Percentiles rank a stretch among this genome's conserved stretches.
These are phyloP conservation scores for Corythoichthys haematopterus DNA, from an alignment of 2,113 vertebrate species.

Conservation along the genomic window DNA sequence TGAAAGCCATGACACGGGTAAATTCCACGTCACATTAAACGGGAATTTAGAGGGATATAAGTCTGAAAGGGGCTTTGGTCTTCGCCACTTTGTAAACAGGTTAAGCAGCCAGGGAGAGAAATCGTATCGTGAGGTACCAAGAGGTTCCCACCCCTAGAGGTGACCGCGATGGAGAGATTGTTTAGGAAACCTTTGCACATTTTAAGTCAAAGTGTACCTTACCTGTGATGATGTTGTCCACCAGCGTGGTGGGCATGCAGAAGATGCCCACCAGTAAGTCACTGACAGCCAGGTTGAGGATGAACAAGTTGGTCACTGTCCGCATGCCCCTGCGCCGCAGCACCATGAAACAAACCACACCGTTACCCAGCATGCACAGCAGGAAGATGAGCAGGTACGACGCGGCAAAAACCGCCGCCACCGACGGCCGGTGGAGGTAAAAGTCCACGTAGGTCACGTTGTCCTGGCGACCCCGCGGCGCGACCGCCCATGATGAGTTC, in stretches of 20 bases:
- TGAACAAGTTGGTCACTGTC: slow-evolving; percentile 91
- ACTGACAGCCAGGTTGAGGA: slow-evolving; percentile 88
- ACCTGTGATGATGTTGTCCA: slow-evolving; percentile 94
- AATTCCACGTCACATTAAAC: too few relatives aligned
- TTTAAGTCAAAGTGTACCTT: slow-evolving; percentile 9
- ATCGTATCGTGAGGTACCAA: too few relatives aligned
- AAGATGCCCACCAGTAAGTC: slow-evolving; percentile 93
- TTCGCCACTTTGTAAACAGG: too few relatives aligned
- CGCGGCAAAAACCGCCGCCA: slow-evolving; percentile 80
- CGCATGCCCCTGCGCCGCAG: slow-evolving; percentile 80
- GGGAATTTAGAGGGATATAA: too few relatives aligned
- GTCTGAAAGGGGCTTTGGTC: too few relatives aligned
- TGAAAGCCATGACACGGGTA: too few relatives aligned
- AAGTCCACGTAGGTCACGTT: slow-evolving; percentile 83
- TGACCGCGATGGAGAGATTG: too few relatives aligned
- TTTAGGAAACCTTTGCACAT: too few relatives aligned
- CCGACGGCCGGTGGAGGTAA: slow-evolving; percentile 80
- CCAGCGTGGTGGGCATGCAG: slow-evolving; percentile 89
- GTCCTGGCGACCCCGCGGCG: slow-evolving; percentile 32
- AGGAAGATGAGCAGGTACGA: slow-evolving; percentile 90
- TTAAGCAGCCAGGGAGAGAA: too few relatives aligned
- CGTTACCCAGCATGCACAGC: slow-evolving; percentile 86
- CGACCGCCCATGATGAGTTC: slow-evolving; percentile 4
- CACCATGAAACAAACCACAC: slow-evolving; percentile 82
- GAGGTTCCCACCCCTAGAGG: too few relatives aligned